phyloP scores from a whole-genome alignment of 2,888 invertebrate genomes.

The Apamea anceps region DNA sequence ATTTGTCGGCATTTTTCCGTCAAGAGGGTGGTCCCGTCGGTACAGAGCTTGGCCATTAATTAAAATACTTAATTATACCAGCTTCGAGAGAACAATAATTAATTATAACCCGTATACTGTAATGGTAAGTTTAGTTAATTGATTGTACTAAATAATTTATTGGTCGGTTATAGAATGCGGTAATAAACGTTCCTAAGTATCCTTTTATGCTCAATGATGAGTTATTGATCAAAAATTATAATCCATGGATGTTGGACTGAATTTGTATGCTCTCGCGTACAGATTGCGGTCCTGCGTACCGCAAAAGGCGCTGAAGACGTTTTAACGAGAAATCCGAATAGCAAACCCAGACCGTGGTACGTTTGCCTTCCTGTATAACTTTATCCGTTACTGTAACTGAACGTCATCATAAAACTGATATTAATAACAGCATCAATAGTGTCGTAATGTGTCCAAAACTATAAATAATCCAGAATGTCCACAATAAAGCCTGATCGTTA shows the following conservation, averaged over 20 bases:
- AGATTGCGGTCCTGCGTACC: neutral
- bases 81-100: conserved; percentile 69
- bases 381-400: neutral
- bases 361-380: neutral
- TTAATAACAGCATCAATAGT: conserved; percentile 25
- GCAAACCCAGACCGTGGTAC: neutral
- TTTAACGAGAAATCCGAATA: conserved; percentile 1
- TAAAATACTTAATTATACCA: conserved; percentile 73
- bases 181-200: conserved; percentile 37
- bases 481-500: conserved; percentile 50
- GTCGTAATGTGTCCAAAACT: conserved; percentile 26
- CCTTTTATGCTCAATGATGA: conserved; percentile 17
- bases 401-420: conserved; percentile 24
- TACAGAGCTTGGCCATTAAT: conserved; percentile 69
- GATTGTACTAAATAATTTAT: conserved; percentile 73
- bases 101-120: conserved; percentile 72
- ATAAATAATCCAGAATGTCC: conserved; percentile 46
- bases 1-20: conserved; percentile 40
- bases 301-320: neutral
- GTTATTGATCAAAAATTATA: conserved; percentile 27
- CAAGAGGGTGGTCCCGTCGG: conserved; percentile 59
- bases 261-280: neutral
- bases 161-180: conserved; percentile 50
- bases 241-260: neutral
- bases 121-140: conserved; percentile 71